Base-by-base conservation (phyloP, 2,797 vertebrate species). In the Sebastes vulpes region DNA sequence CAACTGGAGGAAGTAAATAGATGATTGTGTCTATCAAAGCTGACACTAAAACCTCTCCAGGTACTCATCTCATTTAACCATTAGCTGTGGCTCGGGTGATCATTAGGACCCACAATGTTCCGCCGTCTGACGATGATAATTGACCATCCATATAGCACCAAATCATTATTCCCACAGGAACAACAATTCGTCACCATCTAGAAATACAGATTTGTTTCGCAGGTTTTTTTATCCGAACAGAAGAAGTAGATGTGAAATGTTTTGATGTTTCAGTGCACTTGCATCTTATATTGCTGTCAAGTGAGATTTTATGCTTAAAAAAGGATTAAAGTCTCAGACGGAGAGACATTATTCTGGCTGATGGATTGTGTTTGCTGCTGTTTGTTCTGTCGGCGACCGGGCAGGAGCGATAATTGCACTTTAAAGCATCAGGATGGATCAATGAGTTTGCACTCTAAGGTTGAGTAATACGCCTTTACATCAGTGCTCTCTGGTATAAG, bases 51-150 rank as follows among this genome's bases (percentile, higher is more conserved):
- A 11, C 54, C 65, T 74, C 76, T 75, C 58, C 58, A 59, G 70
- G 61, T 72, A 50, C 77, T 66, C 38, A 20, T 81, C 58, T 83
- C 65, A 81, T 84, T 56, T 48, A 80, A 75, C 72, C 68, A 73
- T 84, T 81, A 80, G 68, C 72, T 69, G 25, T 56, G 48, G 58
- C 59, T 26, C 12, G 1, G 1, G 6, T 56, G 59, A 67, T 63
- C 29, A 73, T 64, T 38, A 9, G 65, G 18, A 10, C 28, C 26
- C 61, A 25, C 20, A 60, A 65, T 26, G 42, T 26, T 61, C 53
- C 23, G 31, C 48, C 21, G 14, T 54, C 56, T 48, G 38, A 85
- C 38, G 42, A 3, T 50, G 8, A 75, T 75, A 21, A 65, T 28
- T 69, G 20, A 42, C 12, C 23, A 8, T 50, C 60, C 23, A 11